Percentiles rank a stretch among this genome's conserved stretches.
Conservation (phyloP, 2,888 invertebrate genomes). For the Oeneis ivallda region DNA sequence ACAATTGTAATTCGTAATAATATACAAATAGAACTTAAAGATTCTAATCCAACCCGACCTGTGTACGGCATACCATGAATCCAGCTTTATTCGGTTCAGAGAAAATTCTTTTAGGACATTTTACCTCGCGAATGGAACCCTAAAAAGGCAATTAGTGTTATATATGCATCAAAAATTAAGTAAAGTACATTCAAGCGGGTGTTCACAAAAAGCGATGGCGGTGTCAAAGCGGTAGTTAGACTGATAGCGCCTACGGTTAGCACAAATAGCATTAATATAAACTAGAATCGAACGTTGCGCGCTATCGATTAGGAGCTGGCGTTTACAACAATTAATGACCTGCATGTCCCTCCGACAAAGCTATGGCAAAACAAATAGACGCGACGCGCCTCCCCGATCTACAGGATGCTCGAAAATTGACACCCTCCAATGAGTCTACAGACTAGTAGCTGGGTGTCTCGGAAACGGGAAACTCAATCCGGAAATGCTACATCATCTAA, state of each 20-base stretch:
- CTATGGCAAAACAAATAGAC: conserved; percentile 82
- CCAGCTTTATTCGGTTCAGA: neutral
- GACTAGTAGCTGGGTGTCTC: too few species aligned
- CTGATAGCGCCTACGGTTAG: conserved; percentile 54
- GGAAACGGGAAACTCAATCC: too few species aligned
- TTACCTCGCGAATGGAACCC: neutral
- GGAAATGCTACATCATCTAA: too few species aligned
- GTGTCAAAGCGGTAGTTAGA: conserved; percentile 43
- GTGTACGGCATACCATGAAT: neutral
- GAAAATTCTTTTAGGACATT: neutral
- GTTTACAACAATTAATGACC: conserved; percentile 82
- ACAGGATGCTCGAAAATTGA: conserved; percentile 59
- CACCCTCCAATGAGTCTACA: conserved; percentile 15
- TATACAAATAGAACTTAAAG: too few species aligned
- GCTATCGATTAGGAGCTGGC: conserved; percentile 80
- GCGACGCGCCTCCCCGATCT: conserved; percentile 68
- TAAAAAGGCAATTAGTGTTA: conserved; percentile 4
- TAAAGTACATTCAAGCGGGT: conserved; percentile 6
- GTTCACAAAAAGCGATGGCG: conserved; percentile 38
- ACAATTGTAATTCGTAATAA: too few species aligned
- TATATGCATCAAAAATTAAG: conserved; percentile 15
- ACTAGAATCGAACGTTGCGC: conserved; percentile 79
- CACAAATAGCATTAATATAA: conserved; percentile 81
- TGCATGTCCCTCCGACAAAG: conserved; percentile 81
- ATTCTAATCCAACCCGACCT: neutral